Conservation (phyloP, 1,140 invertebrate genomes). For the Sweltsa coloradensis region DNA sequence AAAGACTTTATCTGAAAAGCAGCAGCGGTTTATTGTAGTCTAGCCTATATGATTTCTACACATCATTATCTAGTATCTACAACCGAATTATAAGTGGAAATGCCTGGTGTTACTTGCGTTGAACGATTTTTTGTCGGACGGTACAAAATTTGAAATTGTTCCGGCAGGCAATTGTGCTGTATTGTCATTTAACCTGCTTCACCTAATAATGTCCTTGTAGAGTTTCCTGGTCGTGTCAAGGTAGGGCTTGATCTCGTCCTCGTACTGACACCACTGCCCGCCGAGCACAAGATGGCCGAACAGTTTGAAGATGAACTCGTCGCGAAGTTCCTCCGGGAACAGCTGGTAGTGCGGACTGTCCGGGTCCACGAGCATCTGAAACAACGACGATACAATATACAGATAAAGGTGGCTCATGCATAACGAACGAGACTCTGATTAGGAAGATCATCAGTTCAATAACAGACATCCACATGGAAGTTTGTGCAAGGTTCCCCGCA, state of each 20-base stretch:
- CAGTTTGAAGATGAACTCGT: constrained; percentile 44
- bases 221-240: constrained; percentile 37
- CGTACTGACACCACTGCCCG: constrained; percentile 46
- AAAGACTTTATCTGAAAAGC: background rate
- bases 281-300: constrained; percentile 46
- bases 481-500: too few species aligned
- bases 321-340: constrained; percentile 33
- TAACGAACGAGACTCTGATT: too few species aligned
- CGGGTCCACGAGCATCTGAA: constrained; percentile 39
- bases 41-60: background rate
- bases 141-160: too few species aligned
- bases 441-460: too few species aligned
- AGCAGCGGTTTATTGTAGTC: too few species aligned
- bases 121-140: too few species aligned
- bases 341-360: constrained; percentile 35
- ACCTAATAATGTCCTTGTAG: constrained; percentile 51
- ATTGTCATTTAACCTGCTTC: too few species aligned
- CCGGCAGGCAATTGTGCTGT: too few species aligned
- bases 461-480: too few species aligned
- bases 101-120: background rate
- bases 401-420: background rate
- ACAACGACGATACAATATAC: constrained; percentile 10
- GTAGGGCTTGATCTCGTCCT: constrained; percentile 43
- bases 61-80: background rate
- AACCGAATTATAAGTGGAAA: too few species aligned